phyloP scores from a whole-genome alignment of 92 coral and sea anemone genomes.

The Diadumene lineata region DNA sequence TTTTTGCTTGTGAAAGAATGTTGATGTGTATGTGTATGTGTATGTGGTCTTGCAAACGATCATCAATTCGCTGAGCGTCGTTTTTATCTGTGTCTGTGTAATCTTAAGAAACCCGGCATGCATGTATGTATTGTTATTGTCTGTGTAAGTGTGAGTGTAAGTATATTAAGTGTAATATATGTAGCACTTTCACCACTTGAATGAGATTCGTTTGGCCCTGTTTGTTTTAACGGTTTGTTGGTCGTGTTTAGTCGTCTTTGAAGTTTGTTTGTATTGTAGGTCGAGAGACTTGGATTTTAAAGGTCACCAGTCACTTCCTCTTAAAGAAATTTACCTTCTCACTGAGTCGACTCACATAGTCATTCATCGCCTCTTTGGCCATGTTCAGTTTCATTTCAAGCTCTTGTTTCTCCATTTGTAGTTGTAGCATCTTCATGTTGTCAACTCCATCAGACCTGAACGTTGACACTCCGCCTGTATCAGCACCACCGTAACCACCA shows the following conservation, averaged over 20 bases:
- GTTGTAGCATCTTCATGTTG: slow-evolving; percentile 35
- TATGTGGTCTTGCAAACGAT: no score
- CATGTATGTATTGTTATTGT: background rate
- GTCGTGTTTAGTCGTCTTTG: background rate
- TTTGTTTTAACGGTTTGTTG: no score
- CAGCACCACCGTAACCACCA: no score
- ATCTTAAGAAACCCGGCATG: no score
- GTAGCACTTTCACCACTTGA: background rate
- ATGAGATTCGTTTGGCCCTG: no score
- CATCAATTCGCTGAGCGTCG: no score
- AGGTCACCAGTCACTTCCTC: background rate
- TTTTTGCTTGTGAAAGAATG: no score
- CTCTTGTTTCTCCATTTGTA: slow-evolving; percentile 83
- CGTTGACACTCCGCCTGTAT: no score
- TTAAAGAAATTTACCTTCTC: slow-evolving; percentile 61
- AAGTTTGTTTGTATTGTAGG: background rate
- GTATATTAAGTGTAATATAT: background rate
- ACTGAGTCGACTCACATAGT: slow-evolving; percentile 70
- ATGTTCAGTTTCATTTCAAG: slow-evolving; percentile 76
- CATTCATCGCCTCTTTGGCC: slow-evolving; percentile 81
- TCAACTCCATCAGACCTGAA: slow-evolving; percentile 42
- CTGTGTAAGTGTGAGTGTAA: background rate
- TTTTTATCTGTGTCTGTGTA: no score
- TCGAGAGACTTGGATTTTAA: no score
- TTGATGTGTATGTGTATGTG: no score